Evolutionary conservation across 2,797 vertebrate species (phyloP), one percentile per base, ranked within the genome.

Genomic region (Pempheris klunzingeri): DNA sequence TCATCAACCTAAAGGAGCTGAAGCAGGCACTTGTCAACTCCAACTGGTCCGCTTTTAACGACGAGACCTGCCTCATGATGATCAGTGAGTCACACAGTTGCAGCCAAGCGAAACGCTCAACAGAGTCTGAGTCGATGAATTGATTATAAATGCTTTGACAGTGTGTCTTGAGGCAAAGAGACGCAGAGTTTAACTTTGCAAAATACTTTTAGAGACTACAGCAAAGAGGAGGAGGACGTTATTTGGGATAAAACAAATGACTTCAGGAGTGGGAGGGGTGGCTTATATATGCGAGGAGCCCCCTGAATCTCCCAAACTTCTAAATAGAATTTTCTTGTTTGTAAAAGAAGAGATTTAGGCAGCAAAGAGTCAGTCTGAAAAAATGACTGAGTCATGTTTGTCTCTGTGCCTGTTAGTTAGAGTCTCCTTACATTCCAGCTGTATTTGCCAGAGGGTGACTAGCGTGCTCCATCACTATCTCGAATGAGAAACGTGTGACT

Each of bases 41-140:
- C 88, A 99, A 99, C 94, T 98, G 96, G 96, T 97, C 98, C 0
- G 62, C 95, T 0, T 99, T 99, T 92, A 97, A 95, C 4, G 97
- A 99, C 0, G 97, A 99, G 91, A 98, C 97, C 1, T 99, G 98
- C 83, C 92, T 96, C 68, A 96, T 99, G 95, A 97, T 99, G 98
- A 96, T 99, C 83, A 99, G 98, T 99, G 90, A 97, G 98, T 96
- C 5, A 3, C 8, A 2, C 11, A 1, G 22, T 14, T 12, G 53
- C 13, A 30, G 64, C 30, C 10, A 11, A 41, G 8, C 30, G 17
- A 62, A 70, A 57, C 34, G n/a, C 9, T 68, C 30, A 20, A 14
- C 30, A 20, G 36, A 64, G 41, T 54, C 24, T 30, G 39, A 20
- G 53, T 9, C 57, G 39, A 44, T 57, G 8, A 47, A 54, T 26